phyloP scores from a whole-genome alignment of 2,113 vertebrate genomes.

The Protobothrops flavoviridis region DNA sequence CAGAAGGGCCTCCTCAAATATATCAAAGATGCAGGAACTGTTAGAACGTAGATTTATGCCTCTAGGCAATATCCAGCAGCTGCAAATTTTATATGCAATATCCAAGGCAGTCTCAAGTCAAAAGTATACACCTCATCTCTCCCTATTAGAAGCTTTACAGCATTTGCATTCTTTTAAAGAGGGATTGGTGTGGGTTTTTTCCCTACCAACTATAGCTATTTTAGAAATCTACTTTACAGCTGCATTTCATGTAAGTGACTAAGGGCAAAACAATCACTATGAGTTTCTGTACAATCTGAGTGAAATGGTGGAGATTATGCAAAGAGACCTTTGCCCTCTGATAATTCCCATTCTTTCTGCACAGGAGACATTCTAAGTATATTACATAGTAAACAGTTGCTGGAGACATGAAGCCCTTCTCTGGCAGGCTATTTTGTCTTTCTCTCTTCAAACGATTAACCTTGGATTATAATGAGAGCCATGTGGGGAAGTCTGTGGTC shows the following conservation, averaged over 20 bases:
- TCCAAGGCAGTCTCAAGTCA: neutral
- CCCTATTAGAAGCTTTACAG: slow-evolving; percentile 24
- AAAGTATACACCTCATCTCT: neutral
- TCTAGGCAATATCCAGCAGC: slow-evolving; percentile 3
- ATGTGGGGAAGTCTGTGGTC: slow-evolving; percentile 53
- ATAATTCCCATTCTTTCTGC: neutral
- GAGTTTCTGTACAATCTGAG: neutral
- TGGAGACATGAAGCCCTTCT: slow-evolving; percentile 55
- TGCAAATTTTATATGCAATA: neutral
- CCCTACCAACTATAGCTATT: neutral
- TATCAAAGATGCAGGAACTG: neutral
- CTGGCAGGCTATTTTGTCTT: slow-evolving; percentile 37
- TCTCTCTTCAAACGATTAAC: neutral
- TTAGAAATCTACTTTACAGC: neutral
- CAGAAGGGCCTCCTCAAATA: neutral
- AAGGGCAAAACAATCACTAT: neutral
- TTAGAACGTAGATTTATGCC: neutral
- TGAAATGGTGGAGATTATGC: neutral
- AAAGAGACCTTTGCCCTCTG: neutral
- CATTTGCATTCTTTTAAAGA: neutral
- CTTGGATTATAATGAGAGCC: slow-evolving; percentile 49
- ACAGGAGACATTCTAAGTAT: neutral
- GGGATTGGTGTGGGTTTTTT: neutral
- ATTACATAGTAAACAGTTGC: neutral
- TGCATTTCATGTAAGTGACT: slow-evolving; percentile 26